phyloP scores from a whole-genome alignment of 1,140 invertebrate genomes.

The Sminthurides bifidus region DNA sequence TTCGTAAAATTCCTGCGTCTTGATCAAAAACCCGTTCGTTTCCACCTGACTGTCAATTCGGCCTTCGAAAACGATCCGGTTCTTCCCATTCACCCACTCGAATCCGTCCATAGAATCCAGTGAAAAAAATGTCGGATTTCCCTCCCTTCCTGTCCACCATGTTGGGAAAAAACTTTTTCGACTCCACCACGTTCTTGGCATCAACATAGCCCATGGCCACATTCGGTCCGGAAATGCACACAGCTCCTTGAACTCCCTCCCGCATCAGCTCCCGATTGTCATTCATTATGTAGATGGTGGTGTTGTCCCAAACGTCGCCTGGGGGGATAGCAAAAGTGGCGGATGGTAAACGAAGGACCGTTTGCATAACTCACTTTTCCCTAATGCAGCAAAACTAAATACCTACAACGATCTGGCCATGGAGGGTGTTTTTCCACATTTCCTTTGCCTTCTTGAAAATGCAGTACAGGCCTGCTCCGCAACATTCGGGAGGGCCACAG shows the following conservation, averaged over 20 bases:
- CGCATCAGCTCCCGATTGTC: background rate
- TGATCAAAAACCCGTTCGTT: background rate
- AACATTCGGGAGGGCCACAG: background rate
- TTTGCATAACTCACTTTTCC: background rate
- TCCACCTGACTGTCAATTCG: background rate
- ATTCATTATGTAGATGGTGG: conserved; percentile 6
- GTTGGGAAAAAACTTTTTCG: conserved; percentile 5
- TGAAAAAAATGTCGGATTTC: background rate
- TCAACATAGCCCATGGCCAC: conserved; percentile 8
- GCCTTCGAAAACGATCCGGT: background rate
- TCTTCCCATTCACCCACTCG: background rate
- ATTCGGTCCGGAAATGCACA: conserved; percentile 9
- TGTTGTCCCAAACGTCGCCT: conserved; percentile 6
- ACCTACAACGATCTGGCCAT: background rate
- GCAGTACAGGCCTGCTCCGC: background rate
- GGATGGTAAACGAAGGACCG: background rate
- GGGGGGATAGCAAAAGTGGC: no score
- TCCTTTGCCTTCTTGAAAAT: conserved; percentile 2
- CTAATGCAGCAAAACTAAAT: no score
- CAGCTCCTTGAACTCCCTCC: conserved; percentile 4
- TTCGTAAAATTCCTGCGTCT: background rate
- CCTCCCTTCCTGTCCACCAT: conserved; percentile 4
- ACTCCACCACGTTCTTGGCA: background rate
- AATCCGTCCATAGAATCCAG: conserved; percentile 13
- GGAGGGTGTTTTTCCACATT: background rate